Evolutionary conservation across 1,140 invertebrate genomes (phyloP), one percentile per base, ranked within the genome.

Genomic region (Grapholita molesta): DNA sequence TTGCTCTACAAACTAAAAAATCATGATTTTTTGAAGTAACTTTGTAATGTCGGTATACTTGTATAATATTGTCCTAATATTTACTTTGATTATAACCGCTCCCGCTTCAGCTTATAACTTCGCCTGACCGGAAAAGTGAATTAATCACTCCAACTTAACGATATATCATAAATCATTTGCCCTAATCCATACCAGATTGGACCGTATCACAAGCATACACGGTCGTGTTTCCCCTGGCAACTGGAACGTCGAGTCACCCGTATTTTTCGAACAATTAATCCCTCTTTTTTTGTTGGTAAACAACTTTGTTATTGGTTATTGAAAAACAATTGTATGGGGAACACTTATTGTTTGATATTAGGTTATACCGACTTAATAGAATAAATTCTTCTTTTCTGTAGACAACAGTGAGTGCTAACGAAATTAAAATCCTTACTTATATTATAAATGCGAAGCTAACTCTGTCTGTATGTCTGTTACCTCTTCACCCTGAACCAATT

Each of bases 111-210:
- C 28, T 8, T 28, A 42, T 61, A 21, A 23, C n/a, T 67, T 48
- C 68, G 52, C 42, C 57, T 48, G 55, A 52, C 65, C 35, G 28
- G 53, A 72, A 75, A 72, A 75, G 72, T 73, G 65, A 78, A 82
- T 78, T 79, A 79, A 79, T 79, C 77, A 82, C 78, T 77, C 64
- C 64, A 72, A 71, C 70, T 75, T 82, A 82, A 82, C 75, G 75
- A 82, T 71, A 74, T 65, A 67, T 73, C 73, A 82, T 82, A 82
- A 82, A 82, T 82, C 80, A 72, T 73, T 55, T 74, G 66, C 48
- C 57, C 67, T 71, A 66, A 53, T 71, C 70, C 70, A 69, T 65
- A 68, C 61, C 48, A 73, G 72, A 71, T 71, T 68, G 33, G 57
- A 52, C 52, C 68, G 57, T 76, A 70, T 71, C 30, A 55, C 64